These are phyloP conservation scores for Galendromus occidentalis DNA, from an alignment of 1,140 invertebrate species.

Conservation along the genomic window DNA sequence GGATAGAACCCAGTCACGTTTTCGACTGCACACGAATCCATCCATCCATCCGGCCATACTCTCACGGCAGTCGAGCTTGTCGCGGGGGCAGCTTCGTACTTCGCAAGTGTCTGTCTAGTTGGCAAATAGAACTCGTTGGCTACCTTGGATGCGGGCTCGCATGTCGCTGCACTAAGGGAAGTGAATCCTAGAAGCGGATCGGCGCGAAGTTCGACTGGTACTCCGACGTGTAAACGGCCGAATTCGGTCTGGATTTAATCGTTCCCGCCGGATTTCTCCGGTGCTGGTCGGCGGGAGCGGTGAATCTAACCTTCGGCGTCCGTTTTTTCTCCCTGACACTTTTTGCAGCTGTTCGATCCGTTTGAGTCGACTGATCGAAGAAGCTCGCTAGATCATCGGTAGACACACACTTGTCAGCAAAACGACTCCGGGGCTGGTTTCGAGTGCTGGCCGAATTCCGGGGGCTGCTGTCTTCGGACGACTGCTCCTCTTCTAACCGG, in stretches of 20 bases:
- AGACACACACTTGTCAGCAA: slow-evolving; percentile 8
- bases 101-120: too few species aligned
- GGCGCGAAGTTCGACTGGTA: background rate
- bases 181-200: background rate
- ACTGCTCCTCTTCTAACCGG: background rate
- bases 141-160: too few species aligned
- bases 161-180: too few species aligned
- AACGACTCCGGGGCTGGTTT: background rate
- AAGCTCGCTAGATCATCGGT: slow-evolving; percentile 6
- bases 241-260: slow-evolving; percentile 9
- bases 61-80: too few species aligned
- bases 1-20: too few species aligned
- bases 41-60: too few species aligned
- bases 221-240: background rate
- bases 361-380: background rate
- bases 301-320: slow-evolving; percentile 9
- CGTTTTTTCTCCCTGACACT: background rate
- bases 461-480: background rate
- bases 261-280: background rate
- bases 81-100: too few species aligned
- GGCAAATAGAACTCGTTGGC: too few species aligned
- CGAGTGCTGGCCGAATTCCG: background rate
- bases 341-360: background rate
- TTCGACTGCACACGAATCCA: too few species aligned
- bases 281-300: slow-evolving; percentile 1